Base-by-base conservation (phyloP, 1,140 invertebrate species). In the Tetraneura akinire region DNA sequence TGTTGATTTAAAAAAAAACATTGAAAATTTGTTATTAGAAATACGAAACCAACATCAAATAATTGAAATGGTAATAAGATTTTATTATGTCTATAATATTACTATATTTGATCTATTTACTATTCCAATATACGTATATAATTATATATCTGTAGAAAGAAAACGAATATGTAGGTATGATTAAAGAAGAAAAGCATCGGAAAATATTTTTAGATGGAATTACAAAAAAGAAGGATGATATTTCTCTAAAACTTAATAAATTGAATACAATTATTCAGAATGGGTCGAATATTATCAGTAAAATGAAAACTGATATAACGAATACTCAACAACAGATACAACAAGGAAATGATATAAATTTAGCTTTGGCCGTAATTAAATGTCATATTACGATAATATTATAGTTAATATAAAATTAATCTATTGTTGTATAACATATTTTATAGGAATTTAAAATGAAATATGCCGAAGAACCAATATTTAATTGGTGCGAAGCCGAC, bases 11-110 rank as follows among this genome's bases (percentile, higher is more conserved):
- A 93, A 94, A 84, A 90, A 90, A 85, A 91, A 95, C 86, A 93
- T 96, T 83, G 92, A 95, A 83, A 93, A 93, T 1, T 89, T 92
- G 81, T 93, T 96, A 82, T 86, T 88, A 51, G 90, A 91, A 83
- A 96, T 96, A 60, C 90, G 91, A 84, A 90, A 91, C 64, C 91
- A 94, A 85, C 92, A 92, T 82, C 89, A 92, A 53, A 91, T 93
- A 84, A 94, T 94, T 60, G 87, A 90, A 62, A 91, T 94, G 81
- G 88, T 89, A 82, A 84, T 81, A 76, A 42, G 82, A 89, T 89
- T 82, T 93, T 96, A 1, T 3, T 64, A 5, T 21, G n/a, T 18
- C 16, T 64, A 64, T 37, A 29, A n/a, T 42, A 64, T n/a, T n/a
- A 21, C 21, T 4, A 18, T 37, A n/a, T 10, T 0, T 23, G 16